phyloP scores from a whole-genome alignment of 2,113 vertebrate genomes.

The Alexandromys fortis region DNA sequence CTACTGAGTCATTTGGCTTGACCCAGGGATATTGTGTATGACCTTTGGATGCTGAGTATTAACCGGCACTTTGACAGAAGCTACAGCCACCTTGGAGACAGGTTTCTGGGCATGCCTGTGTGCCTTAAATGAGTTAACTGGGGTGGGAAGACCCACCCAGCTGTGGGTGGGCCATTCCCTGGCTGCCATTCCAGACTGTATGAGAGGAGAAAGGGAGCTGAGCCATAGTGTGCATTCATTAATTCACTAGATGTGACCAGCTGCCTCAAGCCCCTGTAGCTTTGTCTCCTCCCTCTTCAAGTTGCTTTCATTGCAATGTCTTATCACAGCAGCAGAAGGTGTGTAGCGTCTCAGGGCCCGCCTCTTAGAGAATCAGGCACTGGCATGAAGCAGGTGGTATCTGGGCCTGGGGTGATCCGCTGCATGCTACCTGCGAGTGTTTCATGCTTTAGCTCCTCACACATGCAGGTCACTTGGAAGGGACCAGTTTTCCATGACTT shows the following conservation, averaged over 20 bases:
- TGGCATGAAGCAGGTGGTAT: not conserved
- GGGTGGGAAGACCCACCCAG: not conserved
- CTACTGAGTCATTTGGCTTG: not conserved
- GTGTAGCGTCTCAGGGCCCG: accelerated
- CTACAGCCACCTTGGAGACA: not conserved
- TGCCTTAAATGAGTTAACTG: not conserved
- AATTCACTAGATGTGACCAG: not conserved
- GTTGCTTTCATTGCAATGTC: not conserved
- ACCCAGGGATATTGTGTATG: not conserved
- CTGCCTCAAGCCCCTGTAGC: not conserved
- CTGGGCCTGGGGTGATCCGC: accelerated
- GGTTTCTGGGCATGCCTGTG: not conserved
- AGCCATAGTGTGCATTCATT: not conserved
- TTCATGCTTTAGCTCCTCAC: not conserved
- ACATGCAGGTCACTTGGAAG: slow-evolving; percentile 38
- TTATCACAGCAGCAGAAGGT: not conserved
- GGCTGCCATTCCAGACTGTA: not conserved
- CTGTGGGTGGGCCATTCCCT: not conserved
- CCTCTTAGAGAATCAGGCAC: accelerated
- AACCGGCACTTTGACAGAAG: not conserved
- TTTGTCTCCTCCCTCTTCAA: not conserved
- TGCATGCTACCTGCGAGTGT: accelerated
- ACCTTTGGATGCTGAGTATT: not conserved
- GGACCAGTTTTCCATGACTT: slow-evolving; percentile 18
- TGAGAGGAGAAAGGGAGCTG: not conserved